phyloP scores from a whole-genome alignment of 2,113 vertebrate genomes.

The Arizona elegans region DNA sequence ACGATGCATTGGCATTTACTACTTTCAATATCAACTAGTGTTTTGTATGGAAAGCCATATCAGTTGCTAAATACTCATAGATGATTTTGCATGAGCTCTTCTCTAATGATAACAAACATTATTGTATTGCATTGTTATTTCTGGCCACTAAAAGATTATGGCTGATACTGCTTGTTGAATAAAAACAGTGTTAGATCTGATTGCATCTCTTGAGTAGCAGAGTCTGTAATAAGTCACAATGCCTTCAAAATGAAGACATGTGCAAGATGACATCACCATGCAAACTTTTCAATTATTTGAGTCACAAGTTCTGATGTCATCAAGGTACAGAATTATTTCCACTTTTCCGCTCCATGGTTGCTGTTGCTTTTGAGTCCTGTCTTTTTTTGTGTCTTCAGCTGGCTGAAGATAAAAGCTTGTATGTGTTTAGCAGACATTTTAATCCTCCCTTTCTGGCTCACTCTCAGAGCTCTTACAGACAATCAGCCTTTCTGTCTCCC shows the following conservation, averaged over 20 bases:
- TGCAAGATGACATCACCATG: neutral
- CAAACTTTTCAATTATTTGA: neutral
- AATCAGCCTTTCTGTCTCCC: neutral
- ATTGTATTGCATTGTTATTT: slow-evolving; percentile 51
- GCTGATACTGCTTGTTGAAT: slow-evolving; percentile 70
- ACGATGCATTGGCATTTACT: neutral
- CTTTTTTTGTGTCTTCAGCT: slow-evolving; percentile 69
- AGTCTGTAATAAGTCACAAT: neutral
- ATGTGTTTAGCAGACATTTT: slow-evolving; percentile 63
- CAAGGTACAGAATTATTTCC: neutral
- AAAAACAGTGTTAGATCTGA: slow-evolving; percentile 68
- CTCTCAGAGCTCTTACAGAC: neutral
- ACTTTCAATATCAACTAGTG: neutral
- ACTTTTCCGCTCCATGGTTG: neutral
- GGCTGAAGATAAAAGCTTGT: slow-evolving; percentile 68
- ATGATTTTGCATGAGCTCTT: slow-evolving; percentile 57
- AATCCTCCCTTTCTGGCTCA: slow-evolving; percentile 44
- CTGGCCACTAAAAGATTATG: slow-evolving; percentile 65
- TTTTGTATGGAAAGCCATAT: slow-evolving; percentile 42
- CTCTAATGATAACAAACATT: neutral
- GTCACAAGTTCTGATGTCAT: neutral
- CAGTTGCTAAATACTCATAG: slow-evolving; percentile 34
- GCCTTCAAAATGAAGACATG: neutral
- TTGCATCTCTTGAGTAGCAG: slow-evolving; percentile 63
- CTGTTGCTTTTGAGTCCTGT: neutral